Conservation (phyloP, 1,140 invertebrate genomes). For the Brachionus rubens region DNA sequence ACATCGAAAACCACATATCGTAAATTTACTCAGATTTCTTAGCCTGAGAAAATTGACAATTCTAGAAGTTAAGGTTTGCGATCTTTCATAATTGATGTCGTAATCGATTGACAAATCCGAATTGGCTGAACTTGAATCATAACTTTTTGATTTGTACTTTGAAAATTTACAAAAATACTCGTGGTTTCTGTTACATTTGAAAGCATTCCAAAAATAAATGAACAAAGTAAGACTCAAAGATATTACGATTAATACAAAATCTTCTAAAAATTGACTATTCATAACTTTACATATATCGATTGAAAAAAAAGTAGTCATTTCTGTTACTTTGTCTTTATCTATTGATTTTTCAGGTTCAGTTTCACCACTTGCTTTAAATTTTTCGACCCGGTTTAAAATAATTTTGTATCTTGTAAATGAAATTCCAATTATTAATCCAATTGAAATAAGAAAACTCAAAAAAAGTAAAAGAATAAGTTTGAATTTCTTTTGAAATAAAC, state of each 20-base stretch:
- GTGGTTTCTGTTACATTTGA: slow-evolving; percentile 36
- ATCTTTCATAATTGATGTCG: background rate
- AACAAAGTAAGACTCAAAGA: background rate
- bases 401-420: background rate
- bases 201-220: slow-evolving; percentile 42
- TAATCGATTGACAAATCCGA: background rate
- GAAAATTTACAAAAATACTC: slow-evolving; percentile 25
- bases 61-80: background rate
- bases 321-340: slow-evolving; percentile 5
- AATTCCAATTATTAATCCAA: background rate
- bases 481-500: background rate
- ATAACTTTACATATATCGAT: slow-evolving; percentile 31
- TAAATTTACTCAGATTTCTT: background rate
- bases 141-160: background rate
- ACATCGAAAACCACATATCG: slow-evolving; percentile 15
- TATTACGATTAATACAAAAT: slow-evolving; percentile 13
- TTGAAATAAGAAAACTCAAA: background rate
- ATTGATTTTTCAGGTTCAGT: background rate
- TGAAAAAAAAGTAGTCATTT: slow-evolving; percentile 24
- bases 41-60: background rate
- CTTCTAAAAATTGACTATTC: slow-evolving; percentile 23
- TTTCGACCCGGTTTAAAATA: background rate
- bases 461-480: background rate
- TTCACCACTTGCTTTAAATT: background rate
- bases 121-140: background rate